These are phyloP conservation scores for Lycocerus yunnanus DNA, from an alignment of 2,888 invertebrate genomes.

Conservation along the genomic window DNA sequence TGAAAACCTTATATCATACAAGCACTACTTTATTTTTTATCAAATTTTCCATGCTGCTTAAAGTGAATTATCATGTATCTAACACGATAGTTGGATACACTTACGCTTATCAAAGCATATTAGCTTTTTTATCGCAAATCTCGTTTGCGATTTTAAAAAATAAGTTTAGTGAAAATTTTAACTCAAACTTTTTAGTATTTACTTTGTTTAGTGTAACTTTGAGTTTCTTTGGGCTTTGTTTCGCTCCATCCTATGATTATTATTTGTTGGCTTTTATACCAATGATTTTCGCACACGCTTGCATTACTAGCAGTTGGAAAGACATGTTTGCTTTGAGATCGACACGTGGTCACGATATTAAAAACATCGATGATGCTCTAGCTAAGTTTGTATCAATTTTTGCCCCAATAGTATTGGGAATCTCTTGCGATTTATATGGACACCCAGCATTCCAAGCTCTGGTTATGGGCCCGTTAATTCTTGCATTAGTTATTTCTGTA, in stretches of 20 bases:
- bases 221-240: constrained; percentile 19
- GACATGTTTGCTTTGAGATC: constrained; percentile 1
- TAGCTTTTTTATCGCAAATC: constrained; percentile 22
- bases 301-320: constrained; percentile 14
- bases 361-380: constrained; percentile 6
- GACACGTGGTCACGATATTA: constrained; percentile 7
- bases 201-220: constrained; percentile 1
- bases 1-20: constrained; percentile 10
- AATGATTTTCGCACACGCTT: constrained; percentile 17
- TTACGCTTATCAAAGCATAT: constrained; percentile 19
- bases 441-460: constrained; percentile 14
- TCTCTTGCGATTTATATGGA: constrained; percentile 24
- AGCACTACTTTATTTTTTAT: constrained; percentile 22
- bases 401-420: constrained; percentile 17
- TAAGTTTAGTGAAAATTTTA: background rate
- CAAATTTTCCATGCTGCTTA: constrained; percentile 21
- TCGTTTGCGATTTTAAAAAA: background rate
- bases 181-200: background rate
- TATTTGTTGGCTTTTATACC: constrained; percentile 24
- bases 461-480: constrained; percentile 13
- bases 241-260: constrained; percentile 12
- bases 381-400: constrained; percentile 10
- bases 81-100: constrained; percentile 13
- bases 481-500: background rate
- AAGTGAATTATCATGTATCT: constrained; percentile 3